These are phyloP conservation scores for Drosophila mojavensis DNA, from an alignment of 1,140 invertebrate genomes.

Conservation along the genomic window DNA sequence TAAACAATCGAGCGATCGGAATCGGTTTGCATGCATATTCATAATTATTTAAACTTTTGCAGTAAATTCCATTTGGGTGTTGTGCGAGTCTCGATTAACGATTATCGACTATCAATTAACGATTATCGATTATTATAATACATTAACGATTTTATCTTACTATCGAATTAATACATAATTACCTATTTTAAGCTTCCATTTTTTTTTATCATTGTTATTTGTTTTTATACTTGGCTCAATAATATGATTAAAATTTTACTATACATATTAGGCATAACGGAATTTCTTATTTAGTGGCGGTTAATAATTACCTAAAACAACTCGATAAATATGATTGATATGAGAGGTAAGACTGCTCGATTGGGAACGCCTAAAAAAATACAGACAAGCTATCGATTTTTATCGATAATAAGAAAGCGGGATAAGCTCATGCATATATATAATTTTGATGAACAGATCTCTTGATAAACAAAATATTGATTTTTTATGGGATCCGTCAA, in stretches of 20 bases:
- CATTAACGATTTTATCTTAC: conserved; percentile 36
- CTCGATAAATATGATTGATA: too few species aligned
- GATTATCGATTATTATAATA: conserved; percentile 23
- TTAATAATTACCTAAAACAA: not conserved
- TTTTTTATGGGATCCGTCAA: too few species aligned
- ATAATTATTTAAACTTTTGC: conserved; percentile 31
- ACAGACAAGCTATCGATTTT: too few species aligned
- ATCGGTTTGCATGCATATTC: conserved; percentile 29
- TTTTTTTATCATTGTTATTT: conserved; percentile 76
- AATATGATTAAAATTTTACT: conserved; percentile 58
- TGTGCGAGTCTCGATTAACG: conserved; percentile 46
- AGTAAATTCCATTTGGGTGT: conserved; percentile 59
- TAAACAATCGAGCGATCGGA: conserved; percentile 17
- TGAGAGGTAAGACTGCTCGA: too few species aligned
- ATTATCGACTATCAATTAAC: conserved; percentile 4
- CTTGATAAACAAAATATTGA: too few species aligned
- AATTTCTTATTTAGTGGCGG: not conserved
- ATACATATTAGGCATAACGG: conserved; percentile 19
- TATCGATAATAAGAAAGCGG: too few species aligned
- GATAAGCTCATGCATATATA: too few species aligned
- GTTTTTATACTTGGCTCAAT: conserved; percentile 74
- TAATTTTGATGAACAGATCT: too few species aligned
- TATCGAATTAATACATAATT: conserved; percentile 46
- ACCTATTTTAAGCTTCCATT: conserved; percentile 44
- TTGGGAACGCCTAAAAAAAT: too few species aligned